Evolutionary conservation across 2,797 vertebrate species (phyloP).

Genomic region (Acomys russatus): DNA sequence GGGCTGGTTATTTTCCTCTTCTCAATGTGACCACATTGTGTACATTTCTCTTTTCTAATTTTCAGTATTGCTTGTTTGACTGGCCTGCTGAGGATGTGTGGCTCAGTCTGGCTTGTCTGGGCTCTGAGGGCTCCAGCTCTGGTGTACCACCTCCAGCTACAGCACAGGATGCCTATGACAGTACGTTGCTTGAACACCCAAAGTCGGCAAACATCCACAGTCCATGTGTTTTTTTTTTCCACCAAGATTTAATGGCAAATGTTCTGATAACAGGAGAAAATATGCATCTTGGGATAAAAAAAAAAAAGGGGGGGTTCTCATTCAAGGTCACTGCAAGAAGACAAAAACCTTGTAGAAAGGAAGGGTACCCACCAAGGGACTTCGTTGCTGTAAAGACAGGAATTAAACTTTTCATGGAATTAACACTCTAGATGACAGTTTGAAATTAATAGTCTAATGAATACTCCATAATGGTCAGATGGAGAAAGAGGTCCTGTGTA

Average conservation of each 20-base stretch:
- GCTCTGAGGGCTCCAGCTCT: background rate
- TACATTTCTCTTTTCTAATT: background rate
- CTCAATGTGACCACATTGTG: background rate
- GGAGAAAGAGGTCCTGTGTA: background rate
- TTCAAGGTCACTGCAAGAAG: background rate
- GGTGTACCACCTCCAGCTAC: background rate
- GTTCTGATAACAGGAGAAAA: background rate
- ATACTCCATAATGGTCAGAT: background rate
- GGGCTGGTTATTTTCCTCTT: background rate
- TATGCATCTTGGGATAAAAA: background rate
- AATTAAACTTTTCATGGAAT: background rate
- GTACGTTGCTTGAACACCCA: background rate
- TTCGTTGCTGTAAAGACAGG: no score
- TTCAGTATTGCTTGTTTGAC: background rate
- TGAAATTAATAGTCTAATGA: slow-evolving; percentile 8
- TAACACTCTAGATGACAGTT: background rate
- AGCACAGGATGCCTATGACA: background rate
- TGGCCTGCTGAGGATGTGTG: background rate
- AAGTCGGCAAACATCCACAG: background rate
- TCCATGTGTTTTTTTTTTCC: background rate
- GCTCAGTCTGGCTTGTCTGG: background rate
- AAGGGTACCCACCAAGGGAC: background rate
- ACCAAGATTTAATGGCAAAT: background rate
- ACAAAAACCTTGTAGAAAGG: background rate
- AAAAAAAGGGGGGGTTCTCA: background rate